A percentile compares a stretch with the other conserved stretches of the same genome.
phyloP scores from a whole-genome alignment of 2,888 invertebrate species.

The Eledone cirrhosa region DNA sequence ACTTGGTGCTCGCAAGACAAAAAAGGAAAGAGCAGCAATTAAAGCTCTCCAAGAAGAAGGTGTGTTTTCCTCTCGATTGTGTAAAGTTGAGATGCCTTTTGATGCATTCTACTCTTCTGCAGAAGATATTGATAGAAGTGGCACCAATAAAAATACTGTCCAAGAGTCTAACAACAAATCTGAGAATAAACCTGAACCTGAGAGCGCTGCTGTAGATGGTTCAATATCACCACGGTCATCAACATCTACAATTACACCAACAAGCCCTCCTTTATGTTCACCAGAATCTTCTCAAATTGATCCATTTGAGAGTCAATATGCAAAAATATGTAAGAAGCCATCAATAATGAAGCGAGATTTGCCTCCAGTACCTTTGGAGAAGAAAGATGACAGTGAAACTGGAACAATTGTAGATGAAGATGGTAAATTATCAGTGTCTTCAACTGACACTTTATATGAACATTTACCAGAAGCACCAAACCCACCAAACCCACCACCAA shows the following conservation, averaged over 20 bases:
- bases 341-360: slow-evolving; percentile 49
- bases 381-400: slow-evolving; percentile 22
- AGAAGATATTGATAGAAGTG: slow-evolving; percentile 32
- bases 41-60: slow-evolving; percentile 55
- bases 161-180: neutral
- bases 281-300: neutral
- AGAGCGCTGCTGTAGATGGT: neutral
- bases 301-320: slow-evolving; percentile 15
- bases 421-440: slow-evolving; percentile 32
- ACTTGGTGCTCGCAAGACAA: slow-evolving; percentile 52
- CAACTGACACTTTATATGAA: slow-evolving; percentile 54
- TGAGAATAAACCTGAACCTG: neutral
- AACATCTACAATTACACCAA: neutral
- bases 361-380: slow-evolving; percentile 52
- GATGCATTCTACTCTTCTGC: slow-evolving; percentile 39
- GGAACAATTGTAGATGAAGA: slow-evolving; percentile 25
- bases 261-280: neutral
- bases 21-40: slow-evolving; percentile 54
- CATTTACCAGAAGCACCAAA: slow-evolving; percentile 55
- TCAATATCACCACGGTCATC: neutral
- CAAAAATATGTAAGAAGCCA: slow-evolving; percentile 5
- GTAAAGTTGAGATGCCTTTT: slow-evolving; percentile 48
- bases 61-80: slow-evolving; percentile 56
- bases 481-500: slow-evolving; percentile 39
- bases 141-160: neutral